Percentiles rank a stretch among this genome's conserved stretches.
Evolutionary conservation across 1,140 invertebrate genomes (phyloP).

Genomic region (Hormaphis cornu): DNA sequence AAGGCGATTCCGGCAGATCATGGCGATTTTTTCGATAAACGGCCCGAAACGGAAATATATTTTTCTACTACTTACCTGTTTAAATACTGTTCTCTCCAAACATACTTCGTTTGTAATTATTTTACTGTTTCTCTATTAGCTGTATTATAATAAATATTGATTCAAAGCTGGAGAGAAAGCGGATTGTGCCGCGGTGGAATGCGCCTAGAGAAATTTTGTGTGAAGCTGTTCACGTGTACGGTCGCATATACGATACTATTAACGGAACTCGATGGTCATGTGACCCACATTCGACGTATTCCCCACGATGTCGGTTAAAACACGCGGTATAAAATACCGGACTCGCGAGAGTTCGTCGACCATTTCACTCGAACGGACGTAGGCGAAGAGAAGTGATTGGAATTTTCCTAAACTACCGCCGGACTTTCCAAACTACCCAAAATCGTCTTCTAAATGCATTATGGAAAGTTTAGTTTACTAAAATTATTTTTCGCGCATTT

Average conservation of each 20-base stretch:
- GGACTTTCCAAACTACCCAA: no score
- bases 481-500: no score
- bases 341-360: neutral
- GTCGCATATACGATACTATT: constrained; percentile 17
- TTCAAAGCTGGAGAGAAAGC: constrained; percentile 19
- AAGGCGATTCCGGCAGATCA: no score
- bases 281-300: constrained; percentile 21
- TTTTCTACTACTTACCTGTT: no score
- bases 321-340: constrained; percentile 7
- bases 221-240: constrained; percentile 9
- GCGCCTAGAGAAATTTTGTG: constrained; percentile 16
- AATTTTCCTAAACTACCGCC: no score
- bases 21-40: no score
- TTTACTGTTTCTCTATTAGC: neutral
- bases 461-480: no score
- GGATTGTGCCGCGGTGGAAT: constrained; percentile 19
- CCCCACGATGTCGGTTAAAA: constrained; percentile 18
- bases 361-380: neutral
- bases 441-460: no score
- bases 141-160: no score
- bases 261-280: constrained; percentile 23
- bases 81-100: no score
- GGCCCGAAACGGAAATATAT: no score
- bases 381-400: neutral
- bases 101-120: no score